Conservation (phyloP, 1,140 invertebrate species). For the Chlorops oryzae region DNA sequence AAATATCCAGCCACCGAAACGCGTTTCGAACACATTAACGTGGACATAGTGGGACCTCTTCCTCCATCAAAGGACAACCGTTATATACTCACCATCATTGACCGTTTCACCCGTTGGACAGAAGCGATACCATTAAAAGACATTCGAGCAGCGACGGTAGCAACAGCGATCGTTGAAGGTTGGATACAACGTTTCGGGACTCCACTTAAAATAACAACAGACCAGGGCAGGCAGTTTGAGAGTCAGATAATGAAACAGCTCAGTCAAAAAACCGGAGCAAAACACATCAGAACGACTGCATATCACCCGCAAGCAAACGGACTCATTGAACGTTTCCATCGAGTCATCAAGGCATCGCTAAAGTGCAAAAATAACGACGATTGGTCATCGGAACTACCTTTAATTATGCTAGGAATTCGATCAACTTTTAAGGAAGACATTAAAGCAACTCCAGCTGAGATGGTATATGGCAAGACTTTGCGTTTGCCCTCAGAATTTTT, state of each 20-base stretch:
- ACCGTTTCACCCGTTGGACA: conserved; percentile 45
- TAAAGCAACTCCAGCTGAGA: conserved; percentile 20
- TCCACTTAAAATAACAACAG: conserved; percentile 41
- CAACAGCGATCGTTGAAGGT: conserved; percentile 23
- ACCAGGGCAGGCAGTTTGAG: conserved; percentile 44
- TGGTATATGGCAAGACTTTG: conserved; percentile 25
- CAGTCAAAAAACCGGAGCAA: conserved; percentile 15
- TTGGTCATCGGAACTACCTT: conserved; percentile 30
- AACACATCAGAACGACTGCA: conserved; percentile 32
- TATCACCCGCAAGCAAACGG: conserved; percentile 42
- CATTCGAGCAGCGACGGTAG: conserved; percentile 19
- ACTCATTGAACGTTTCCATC: conserved; percentile 33
- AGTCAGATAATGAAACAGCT: conserved; percentile 18
- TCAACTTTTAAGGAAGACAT: conserved; percentile 30
- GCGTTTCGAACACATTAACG: conserved; percentile 3
- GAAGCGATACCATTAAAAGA: conserved; percentile 37
- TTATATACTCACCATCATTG: conserved; percentile 44
- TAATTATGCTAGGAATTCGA: conserved; percentile 27
- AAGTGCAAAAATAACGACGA: conserved; percentile 14
- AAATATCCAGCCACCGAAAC: neutral
- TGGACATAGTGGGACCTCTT: conserved; percentile 20
- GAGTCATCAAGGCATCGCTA: conserved; percentile 30
- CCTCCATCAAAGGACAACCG: conserved; percentile 25
- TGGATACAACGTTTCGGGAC: conserved; percentile 39
- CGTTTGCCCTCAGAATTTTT: no score